Evolutionary conservation across 2,888 invertebrate species (phyloP).

Genomic region (Pherbina coryleti): DNA sequence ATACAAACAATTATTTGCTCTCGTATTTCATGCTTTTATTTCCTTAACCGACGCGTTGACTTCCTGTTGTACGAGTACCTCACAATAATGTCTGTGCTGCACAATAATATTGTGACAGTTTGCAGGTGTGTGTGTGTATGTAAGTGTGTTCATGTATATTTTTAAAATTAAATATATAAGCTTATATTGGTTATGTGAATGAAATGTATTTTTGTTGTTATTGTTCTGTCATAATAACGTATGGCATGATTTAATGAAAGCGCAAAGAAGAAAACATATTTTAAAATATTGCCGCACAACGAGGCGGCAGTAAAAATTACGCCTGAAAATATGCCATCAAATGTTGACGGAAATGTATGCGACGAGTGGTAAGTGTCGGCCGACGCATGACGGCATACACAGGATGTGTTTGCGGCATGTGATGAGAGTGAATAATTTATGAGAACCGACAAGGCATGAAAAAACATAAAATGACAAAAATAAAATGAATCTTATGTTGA

Average conservation of each 20-base stretch:
- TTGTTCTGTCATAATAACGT: background rate
- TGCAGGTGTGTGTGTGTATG: background rate
- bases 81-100: background rate
- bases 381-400: background rate
- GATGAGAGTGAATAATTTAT: slow-evolving; percentile 25
- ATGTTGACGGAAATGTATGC: slow-evolving; percentile 9
- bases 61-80: background rate
- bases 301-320: slow-evolving; percentile 2
- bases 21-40: too few relatives aligned
- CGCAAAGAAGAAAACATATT: background rate
- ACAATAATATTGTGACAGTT: background rate
- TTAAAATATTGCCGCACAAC: slow-evolving; percentile 3
- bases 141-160: too few relatives aligned
- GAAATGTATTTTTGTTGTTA: background rate
- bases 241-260: background rate
- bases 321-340: slow-evolving; percentile 32
- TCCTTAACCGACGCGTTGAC: background rate
- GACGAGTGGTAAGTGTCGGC: background rate
- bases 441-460: background rate
- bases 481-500: background rate
- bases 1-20: too few relatives aligned
- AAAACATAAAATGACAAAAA: background rate
- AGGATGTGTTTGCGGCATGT: background rate
- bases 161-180: too few relatives aligned
- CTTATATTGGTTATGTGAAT: too few relatives aligned